Conservation (phyloP, 2,888 invertebrate species). For the Hipparchia semele region DNA sequence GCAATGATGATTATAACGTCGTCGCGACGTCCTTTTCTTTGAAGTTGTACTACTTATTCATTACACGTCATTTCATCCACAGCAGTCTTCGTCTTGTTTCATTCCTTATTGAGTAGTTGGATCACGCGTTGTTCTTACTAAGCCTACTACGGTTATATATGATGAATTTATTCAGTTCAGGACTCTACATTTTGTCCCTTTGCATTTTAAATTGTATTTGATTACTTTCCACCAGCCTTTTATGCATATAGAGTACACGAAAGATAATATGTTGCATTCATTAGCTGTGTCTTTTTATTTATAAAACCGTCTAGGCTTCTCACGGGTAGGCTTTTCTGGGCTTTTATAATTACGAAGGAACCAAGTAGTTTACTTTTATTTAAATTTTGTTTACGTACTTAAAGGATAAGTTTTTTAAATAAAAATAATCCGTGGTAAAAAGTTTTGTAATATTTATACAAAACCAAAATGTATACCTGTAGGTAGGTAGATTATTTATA, state of each 20-base stretch:
- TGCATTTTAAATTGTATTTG: conserved; percentile 3
- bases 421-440: too few species aligned
- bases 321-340: too few species aligned
- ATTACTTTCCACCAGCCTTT: background rate
- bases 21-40: conserved; percentile 6
- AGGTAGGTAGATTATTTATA: too few species aligned
- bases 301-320: too few species aligned
- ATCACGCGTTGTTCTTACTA: background rate
- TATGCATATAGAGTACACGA: background rate
- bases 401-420: too few species aligned
- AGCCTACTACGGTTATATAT: background rate
- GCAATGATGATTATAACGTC: conserved; percentile 1
- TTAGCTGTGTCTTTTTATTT: background rate
- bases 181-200: conserved; percentile 6
- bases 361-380: too few species aligned
- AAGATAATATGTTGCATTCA: background rate
- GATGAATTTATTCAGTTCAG: conserved; percentile 5
- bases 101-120: background rate
- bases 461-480: too few species aligned
- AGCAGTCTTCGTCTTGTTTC: conserved; percentile 2
- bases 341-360: too few species aligned
- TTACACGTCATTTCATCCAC: conserved; percentile 11
- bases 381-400: too few species aligned
- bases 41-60: conserved; percentile 9
- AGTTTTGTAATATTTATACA: too few species aligned